phyloP scores from a whole-genome alignment of 2,113 vertebrate species.

The Epinephelus fuscoguttatus region DNA sequence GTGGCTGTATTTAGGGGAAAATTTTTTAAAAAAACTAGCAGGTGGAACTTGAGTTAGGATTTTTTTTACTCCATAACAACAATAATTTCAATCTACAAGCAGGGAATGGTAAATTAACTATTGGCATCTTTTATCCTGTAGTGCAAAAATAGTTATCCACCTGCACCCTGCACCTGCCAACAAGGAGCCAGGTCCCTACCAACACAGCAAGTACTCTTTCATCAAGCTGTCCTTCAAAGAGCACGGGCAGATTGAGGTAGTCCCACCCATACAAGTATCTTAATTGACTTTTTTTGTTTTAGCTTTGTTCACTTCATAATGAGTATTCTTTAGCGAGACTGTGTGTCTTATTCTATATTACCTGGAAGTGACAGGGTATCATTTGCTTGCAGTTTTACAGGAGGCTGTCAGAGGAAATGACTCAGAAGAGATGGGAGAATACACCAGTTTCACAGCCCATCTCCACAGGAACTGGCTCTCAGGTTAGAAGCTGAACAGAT shows the following conservation, averaged over 20 bases:
- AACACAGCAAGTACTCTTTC: slow-evolving; percentile 93
- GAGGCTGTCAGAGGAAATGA: slow-evolving; percentile 95
- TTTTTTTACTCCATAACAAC: too few species aligned
- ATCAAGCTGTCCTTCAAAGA: slow-evolving; percentile 98
- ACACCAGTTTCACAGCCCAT: slow-evolving; percentile 88
- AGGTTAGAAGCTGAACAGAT: slow-evolving; percentile 79
- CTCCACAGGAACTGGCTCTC: slow-evolving; percentile 82
- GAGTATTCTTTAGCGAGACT: background rate
- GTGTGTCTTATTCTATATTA: background rate
- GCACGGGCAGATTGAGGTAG: slow-evolving; percentile 97
- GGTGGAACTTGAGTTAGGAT: background rate
- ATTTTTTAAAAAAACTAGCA: background rate
- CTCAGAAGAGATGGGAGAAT: slow-evolving; percentile 93
- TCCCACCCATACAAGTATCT: background rate
- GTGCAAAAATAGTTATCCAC: slow-evolving; percentile 98
- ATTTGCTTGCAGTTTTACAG: slow-evolving; percentile 89
- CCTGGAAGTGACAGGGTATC: background rate
- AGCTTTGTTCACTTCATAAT: background rate
- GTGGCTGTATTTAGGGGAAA: background rate
- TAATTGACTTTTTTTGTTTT: background rate
- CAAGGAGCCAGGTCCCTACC: slow-evolving; percentile 96
- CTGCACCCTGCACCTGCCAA: slow-evolving; percentile 88
- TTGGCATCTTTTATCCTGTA: slow-evolving; percentile 64
- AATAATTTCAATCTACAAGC: background rate
- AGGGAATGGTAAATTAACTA: background rate